A percentile compares a stretch with the other conserved stretches of the same genome.
These are phyloP conservation scores for Blera fallax DNA, from an alignment of 2,888 invertebrate genomes.

Conservation along the genomic window DNA sequence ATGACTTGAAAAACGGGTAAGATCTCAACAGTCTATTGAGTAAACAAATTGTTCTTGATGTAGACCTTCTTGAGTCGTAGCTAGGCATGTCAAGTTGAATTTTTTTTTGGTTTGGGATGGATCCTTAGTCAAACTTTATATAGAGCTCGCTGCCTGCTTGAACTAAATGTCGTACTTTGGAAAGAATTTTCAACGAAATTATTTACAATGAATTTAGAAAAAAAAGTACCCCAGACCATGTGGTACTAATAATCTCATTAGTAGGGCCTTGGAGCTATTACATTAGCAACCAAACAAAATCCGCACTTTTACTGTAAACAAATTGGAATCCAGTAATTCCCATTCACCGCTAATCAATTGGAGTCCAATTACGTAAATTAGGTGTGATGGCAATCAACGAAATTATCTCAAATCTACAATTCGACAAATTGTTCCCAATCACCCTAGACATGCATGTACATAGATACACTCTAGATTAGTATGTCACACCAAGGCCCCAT, in stretches of 20 bases:
- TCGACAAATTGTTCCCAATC: background rate
- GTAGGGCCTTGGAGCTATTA: background rate
- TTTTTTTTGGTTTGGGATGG: too few relatives aligned
- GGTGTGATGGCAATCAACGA: background rate
- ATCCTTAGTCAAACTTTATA: too few relatives aligned
- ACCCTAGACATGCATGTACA: background rate
- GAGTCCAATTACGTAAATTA: background rate
- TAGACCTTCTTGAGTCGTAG: too few relatives aligned
- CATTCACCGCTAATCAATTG: background rate
- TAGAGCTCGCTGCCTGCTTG: too few relatives aligned
- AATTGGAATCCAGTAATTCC: background rate
- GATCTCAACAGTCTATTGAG: too few relatives aligned
- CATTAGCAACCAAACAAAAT: background rate
- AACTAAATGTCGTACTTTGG: too few relatives aligned
- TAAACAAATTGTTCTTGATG: too few relatives aligned
- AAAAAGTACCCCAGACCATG: background rate
- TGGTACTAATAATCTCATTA: background rate
- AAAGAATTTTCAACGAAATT: too few relatives aligned
- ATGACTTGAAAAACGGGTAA: too few relatives aligned
- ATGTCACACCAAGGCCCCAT: background rate
- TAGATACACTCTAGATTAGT: too few relatives aligned
- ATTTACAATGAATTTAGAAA: too few relatives aligned
- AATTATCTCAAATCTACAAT: background rate
- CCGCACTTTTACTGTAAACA: background rate
- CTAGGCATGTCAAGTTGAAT: too few relatives aligned